Base-by-base conservation (phyloP, 2,113 vertebrate species). In the Chionomys nivalis region DNA sequence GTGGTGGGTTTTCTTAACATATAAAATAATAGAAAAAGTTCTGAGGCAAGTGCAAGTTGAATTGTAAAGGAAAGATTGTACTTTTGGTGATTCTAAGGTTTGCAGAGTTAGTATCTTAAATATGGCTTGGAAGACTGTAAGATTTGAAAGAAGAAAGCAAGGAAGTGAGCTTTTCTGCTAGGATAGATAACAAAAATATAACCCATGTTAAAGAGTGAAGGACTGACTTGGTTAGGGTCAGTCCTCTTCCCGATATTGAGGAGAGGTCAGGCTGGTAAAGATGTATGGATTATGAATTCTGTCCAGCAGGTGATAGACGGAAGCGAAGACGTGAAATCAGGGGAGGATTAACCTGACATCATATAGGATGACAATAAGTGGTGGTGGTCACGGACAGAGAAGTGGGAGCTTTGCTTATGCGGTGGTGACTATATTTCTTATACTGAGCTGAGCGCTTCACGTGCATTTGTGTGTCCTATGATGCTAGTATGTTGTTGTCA, bases 21-120 rank as follows among this genome's bases (percentile, higher is more conserved):
- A 10, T 52, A 55, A 88, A 96, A 79, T 61, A 91, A 44, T 78
- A 70, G 36, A 24, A n/a, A 65, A 87, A 36, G 44, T 87, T 66
- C 5, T 33, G 19, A 44, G 28, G 26, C 58, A 66, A 55, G 12
- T 75, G 81, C 70, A 24, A 6, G 19, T 58, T 61, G 65, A 16
- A 75, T 28, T 76, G 5, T 75, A 66, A 91, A 91, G 76, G 47
- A 81, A 86, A 36, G 9, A 47, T 31, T 58, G 3, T 85, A 52
- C 24, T 86, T n/a, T 88, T 92, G 21, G 31, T 81, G 66, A 81
- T 86, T 66, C 47, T 55, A 58, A 66, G 17, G 23, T 77, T 73
- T 90, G 58, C 47, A 63, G 55, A 83, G 47, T 92, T 87, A 11
- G 9, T 87, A 7, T 90, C 63, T 89, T 96, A 78, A 87, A 61